These are phyloP conservation scores for Polymixis flavicincta DNA, from an alignment of 2,888 invertebrate species.

Conservation along the genomic window DNA sequence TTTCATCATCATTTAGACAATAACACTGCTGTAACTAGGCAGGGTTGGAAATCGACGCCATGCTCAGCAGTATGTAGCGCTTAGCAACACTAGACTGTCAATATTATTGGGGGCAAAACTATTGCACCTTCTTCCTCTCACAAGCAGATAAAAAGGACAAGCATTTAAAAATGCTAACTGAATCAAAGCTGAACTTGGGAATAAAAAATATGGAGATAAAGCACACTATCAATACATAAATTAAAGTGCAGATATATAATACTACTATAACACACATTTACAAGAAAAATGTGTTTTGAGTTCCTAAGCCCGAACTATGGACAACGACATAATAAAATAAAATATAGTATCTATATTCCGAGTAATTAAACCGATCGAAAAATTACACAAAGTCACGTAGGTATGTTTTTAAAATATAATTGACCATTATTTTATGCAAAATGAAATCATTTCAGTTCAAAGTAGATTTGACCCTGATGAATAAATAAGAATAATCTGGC, in stretches of 20 bases:
- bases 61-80: not conserved
- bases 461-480: not conserved
- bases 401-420: not conserved
- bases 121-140: not conserved
- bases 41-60: too few relatives aligned
- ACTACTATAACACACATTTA: not conserved
- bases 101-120: not conserved
- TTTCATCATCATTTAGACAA: not conserved
- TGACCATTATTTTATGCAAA: not conserved
- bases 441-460: not conserved
- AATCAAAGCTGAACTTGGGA: not conserved
- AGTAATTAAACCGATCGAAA: not conserved
- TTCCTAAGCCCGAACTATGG: not conserved
- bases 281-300: not conserved
- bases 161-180: not conserved
- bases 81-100: not conserved
- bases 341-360: not conserved
- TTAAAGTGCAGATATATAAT: not conserved
- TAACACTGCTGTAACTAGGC: not conserved
- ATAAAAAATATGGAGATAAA: not conserved
- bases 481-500: not conserved
- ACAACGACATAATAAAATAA: not conserved
- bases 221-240: not conserved
- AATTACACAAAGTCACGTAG: not conserved
- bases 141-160: not conserved